Evolutionary conservation across 2,888 invertebrate genomes (phyloP).

Genomic region (Busseola fusca): DNA sequence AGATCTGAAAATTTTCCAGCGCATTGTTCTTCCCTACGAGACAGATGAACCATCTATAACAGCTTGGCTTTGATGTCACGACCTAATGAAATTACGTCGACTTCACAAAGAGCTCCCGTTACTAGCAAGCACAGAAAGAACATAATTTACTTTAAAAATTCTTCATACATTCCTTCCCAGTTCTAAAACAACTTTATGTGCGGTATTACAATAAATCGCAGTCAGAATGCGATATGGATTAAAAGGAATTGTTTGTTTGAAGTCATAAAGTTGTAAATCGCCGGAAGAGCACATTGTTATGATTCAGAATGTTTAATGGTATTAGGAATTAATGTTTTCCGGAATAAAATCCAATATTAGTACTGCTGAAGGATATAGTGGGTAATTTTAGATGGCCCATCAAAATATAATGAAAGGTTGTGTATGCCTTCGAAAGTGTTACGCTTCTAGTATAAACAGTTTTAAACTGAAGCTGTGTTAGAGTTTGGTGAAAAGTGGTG

Average conservation of each 20-base stretch:
- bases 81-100: conserved; percentile 48
- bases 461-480: conserved; percentile 19
- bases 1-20: conserved; percentile 19
- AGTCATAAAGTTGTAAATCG: conserved; percentile 53
- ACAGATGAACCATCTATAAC: conserved; percentile 21
- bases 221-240: conserved; percentile 46
- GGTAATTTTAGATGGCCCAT: conserved; percentile 47
- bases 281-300: conserved; percentile 58
- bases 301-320: conserved; percentile 56
- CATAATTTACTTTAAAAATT: conserved; percentile 53
- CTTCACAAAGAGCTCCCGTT: conserved; percentile 42
- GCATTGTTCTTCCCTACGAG: conserved; percentile 12
- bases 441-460: conserved; percentile 32
- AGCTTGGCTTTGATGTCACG: conserved; percentile 42
- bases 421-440: conserved; percentile 26
- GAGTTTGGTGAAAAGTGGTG: neutral
- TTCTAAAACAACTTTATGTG: conserved; percentile 55
- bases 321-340: conserved; percentile 60
- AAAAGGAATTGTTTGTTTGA: conserved; percentile 56
- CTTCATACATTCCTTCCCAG: conserved; percentile 48
- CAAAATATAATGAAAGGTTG: conserved; percentile 50
- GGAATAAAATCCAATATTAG: conserved; percentile 60
- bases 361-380: conserved; percentile 55
- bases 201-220: conserved; percentile 51
- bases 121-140: conserved; percentile 17